Conservation (phyloP, 2,888 invertebrate genomes). For the Archips xylosteana region DNA sequence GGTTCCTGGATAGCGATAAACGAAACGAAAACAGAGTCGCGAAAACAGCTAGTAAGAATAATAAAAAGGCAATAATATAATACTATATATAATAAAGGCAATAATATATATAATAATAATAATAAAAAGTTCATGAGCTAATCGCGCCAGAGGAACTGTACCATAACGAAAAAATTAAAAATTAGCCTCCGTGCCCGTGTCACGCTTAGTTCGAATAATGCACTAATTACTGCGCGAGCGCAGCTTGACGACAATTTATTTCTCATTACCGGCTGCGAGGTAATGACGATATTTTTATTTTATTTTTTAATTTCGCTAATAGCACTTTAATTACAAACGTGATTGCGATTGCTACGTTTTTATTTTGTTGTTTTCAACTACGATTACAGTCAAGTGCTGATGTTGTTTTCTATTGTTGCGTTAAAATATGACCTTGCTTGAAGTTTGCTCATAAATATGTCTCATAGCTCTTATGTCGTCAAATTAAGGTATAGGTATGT, state of each 20-base stretch:
- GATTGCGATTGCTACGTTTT: constrained; percentile 31
- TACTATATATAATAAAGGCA: too few species aligned
- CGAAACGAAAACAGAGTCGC: too few species aligned
- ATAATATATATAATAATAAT: too few species aligned
- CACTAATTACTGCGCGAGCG: constrained; percentile 70
- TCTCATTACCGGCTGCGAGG: constrained; percentile 73
- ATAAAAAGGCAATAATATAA: too few species aligned
- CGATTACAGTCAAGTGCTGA: neutral
- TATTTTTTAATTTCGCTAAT: constrained; percentile 79
- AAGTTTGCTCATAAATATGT: too few species aligned
- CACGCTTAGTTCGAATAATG: constrained; percentile 72
- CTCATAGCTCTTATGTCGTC: too few species aligned
- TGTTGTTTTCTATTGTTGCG: neutral
- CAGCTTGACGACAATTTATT: constrained; percentile 81
- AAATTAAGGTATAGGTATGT: too few species aligned
- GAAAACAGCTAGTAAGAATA: too few species aligned
- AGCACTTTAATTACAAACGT: constrained; percentile 79
- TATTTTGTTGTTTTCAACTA: neutral
- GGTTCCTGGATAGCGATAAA: too few species aligned
- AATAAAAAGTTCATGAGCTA: neutral
- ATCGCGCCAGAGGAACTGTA: constrained; percentile 46
- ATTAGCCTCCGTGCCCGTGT: constrained; percentile 61
- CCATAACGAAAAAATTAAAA: constrained; percentile 60
- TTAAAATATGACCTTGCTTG: neutral
- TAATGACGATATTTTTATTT: constrained; percentile 78